A percentile compares a stretch with the other conserved stretches of the same genome.
Evolutionary conservation across 2,797 vertebrate species (phyloP).

Genomic region (Sphenodon punctatus): DNA sequence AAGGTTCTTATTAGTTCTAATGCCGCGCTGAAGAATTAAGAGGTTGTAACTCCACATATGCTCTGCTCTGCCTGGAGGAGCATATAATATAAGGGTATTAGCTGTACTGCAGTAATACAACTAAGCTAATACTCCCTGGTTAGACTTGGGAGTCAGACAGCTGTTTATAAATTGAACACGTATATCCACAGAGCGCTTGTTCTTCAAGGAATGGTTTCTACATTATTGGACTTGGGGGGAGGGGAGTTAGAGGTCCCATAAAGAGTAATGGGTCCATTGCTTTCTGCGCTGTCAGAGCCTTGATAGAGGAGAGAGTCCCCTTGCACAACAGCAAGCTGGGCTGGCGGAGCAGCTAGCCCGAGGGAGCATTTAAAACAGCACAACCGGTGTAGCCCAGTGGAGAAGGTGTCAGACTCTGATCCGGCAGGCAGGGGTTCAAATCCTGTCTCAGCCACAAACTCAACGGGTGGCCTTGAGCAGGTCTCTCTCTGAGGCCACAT

Average conservation of each 20-base stretch:
- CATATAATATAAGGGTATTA: background rate
- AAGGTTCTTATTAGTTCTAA: constrained; percentile 60
- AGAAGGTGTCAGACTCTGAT: too few relatives aligned
- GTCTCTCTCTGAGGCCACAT: too few relatives aligned
- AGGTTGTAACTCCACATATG: constrained; percentile 35
- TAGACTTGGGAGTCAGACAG: background rate
- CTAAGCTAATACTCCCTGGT: background rate
- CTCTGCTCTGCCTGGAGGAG: background rate
- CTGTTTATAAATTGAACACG: background rate
- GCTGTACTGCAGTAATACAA: background rate
- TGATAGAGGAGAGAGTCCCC: constrained; percentile 40
- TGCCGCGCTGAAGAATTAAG: constrained; percentile 44
- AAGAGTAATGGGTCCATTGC: background rate
- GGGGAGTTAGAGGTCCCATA: constrained; percentile 19
- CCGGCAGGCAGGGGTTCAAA: too few relatives aligned
- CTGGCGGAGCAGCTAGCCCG: too few relatives aligned
- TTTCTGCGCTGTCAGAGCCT: background rate
- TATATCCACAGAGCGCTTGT: background rate
- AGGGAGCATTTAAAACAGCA: too few relatives aligned
- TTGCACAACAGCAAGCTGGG: background rate
- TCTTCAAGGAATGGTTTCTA: constrained; percentile 19
- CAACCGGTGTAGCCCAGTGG: too few relatives aligned
- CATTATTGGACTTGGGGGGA: background rate
- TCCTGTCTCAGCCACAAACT: too few relatives aligned
- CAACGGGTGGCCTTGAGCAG: too few relatives aligned